Conservation (phyloP, 1,140 invertebrate genomes). For the Drosophila ficusphila region DNA sequence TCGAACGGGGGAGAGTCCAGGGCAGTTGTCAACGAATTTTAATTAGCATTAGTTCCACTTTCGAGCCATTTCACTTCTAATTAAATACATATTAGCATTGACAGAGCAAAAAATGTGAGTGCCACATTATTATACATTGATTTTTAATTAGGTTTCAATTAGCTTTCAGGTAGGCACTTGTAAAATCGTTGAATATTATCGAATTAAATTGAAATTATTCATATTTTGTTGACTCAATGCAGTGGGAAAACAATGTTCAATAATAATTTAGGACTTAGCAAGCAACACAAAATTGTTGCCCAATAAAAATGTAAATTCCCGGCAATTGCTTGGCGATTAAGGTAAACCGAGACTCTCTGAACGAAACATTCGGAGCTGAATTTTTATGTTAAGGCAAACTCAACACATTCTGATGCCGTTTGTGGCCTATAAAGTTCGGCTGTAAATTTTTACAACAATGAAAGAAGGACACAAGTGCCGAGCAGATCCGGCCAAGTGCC, state of each 20-base stretch:
- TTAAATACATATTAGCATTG: not conserved
- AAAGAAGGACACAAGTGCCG: constrained; percentile 23
- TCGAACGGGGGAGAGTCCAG: not conserved
- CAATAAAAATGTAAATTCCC: constrained; percentile 55
- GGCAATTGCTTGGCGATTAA: constrained; percentile 35
- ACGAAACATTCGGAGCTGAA: constrained; percentile 10
- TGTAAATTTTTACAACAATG: constrained; percentile 76
- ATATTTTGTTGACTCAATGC: too few relatives aligned
- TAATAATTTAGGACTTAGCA: not conserved
- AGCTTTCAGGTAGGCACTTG: too few relatives aligned
- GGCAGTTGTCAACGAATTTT: constrained; percentile 11
- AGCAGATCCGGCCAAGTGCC: constrained; percentile 63
- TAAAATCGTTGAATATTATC: too few relatives aligned
- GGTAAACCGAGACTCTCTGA: constrained; percentile 7
- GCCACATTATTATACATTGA: too few relatives aligned
- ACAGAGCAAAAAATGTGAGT: not conserved
- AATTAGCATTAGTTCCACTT: constrained; percentile 20
- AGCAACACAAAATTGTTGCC: not conserved
- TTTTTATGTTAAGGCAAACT: constrained; percentile 41
- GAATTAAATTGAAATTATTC: too few relatives aligned
- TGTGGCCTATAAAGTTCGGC: constrained; percentile 73
- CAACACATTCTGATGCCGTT: constrained; percentile 34
- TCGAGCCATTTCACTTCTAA: constrained; percentile 2
- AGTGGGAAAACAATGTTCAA: too few relatives aligned
- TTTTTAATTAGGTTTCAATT: not conserved